Conservation (phyloP, 2,888 invertebrate species). For the Rotaria socialis region DNA sequence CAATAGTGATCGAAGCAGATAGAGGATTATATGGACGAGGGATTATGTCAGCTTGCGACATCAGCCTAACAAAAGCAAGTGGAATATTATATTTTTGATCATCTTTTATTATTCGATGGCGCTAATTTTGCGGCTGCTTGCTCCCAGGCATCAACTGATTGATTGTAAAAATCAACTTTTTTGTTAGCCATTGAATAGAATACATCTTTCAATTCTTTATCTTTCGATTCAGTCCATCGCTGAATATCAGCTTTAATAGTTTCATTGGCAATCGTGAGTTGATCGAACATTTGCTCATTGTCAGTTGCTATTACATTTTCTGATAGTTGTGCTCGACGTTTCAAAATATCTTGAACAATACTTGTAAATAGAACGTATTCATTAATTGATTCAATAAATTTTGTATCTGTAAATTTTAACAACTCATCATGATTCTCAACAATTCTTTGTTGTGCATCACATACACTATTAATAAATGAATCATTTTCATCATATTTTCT, state of each 20-base stretch:
- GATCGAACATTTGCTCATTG: background rate
- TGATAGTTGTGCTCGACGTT: constrained; percentile 10
- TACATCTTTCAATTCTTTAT: constrained; percentile 20
- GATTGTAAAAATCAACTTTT: background rate
- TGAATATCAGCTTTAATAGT: constrained; percentile 33
- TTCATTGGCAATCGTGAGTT: constrained; percentile 29
- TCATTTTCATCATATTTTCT: constrained; percentile 10
- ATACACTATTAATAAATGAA: background rate
- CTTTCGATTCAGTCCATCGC: constrained; percentile 12
- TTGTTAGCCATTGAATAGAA: constrained; percentile 8
- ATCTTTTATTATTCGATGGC: background rate
- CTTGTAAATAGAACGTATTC: constrained; percentile 17
- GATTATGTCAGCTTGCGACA: too few species aligned
- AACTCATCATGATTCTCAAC: constrained; percentile 6
- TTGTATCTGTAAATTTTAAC: background rate
- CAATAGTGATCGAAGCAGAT: too few species aligned
- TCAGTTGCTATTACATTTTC: background rate
- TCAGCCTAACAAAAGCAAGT: too few species aligned
- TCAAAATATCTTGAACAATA: constrained; percentile 17
- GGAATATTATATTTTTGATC: background rate
- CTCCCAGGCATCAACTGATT: constrained; percentile 5
- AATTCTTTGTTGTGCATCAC: background rate
- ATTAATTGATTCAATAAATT: constrained; percentile 34
- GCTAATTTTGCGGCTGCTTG: background rate
- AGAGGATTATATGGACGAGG: too few species aligned